Base-by-base conservation (phyloP, 2,113 vertebrate species). In the Hyaena hyaena region DNA sequence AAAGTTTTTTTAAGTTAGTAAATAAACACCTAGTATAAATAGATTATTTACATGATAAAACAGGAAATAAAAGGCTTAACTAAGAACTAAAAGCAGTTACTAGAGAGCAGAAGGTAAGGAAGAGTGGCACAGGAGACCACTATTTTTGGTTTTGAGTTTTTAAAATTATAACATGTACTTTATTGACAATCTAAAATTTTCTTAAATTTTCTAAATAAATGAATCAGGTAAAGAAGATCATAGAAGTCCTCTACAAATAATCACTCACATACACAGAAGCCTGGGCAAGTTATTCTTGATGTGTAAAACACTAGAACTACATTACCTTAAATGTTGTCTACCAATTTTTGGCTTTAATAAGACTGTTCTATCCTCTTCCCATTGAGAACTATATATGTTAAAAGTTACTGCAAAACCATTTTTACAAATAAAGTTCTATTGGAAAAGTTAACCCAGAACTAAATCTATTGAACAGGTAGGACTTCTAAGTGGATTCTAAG, bases 41-140 rank as follows among this genome's bases (percentile, higher is more conserved):
- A 93, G 66, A 48, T 65, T 68, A 69, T 35, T 58, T 48, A 89
- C 4, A 76, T 43, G 28, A 76, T 15, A 69, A 7, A 84, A n/a
- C 19, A 8, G 31, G 33, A 35, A 88, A 88, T 63, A 82, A 28
- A 93, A 69, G 5, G n/a, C 3, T 77, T 10, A 77, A 15, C 24
- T 77, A 77, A 89, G n/a, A 96, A 93, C 48, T 10, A 58, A 84
- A 95, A 77, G 16, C 15, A 90, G 69, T 79, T 85, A 74, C 35
- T 61, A 11, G 45, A 23, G 28, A 82, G 31, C 9, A 65, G 15
- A 82, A 81, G 1, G 28, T n/a, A 7, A 53, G 19, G 45, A 71
- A 66, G 35, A 79, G 6, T 45, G 48, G 8, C 55, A 35, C 4
- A 23, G 35, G 23, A 19, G 10, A 45, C 23, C 80, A 71, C 3